Conservation (phyloP, 2,888 invertebrate species). For the Acleris laterana region DNA sequence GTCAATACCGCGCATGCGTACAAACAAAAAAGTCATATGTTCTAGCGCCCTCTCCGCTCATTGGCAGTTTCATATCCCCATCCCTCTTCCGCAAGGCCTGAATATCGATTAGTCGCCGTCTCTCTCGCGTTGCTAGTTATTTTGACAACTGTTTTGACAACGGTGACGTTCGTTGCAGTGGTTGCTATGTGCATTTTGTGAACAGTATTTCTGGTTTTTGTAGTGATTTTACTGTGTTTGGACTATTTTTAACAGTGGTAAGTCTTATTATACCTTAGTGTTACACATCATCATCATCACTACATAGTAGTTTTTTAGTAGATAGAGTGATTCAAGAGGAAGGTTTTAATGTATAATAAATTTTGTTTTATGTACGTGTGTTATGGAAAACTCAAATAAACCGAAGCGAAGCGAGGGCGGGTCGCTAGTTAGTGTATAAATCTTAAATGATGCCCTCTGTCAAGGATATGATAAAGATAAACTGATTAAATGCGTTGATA, state of each 20-base stretch:
- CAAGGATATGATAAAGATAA: too few species aligned
- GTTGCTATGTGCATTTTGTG: constrained; percentile 34
- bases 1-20: constrained; percentile 32
- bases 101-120: constrained; percentile 22
- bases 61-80: background rate
- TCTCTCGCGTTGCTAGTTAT: constrained; percentile 7
- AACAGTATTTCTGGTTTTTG: constrained; percentile 23
- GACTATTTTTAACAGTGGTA: constrained; percentile 14
- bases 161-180: constrained; percentile 4
- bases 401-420: too few species aligned
- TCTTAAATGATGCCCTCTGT: too few species aligned
- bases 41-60: constrained; percentile 4
- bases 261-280: constrained; percentile 12
- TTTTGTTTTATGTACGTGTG: too few species aligned
- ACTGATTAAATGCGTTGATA: too few species aligned
- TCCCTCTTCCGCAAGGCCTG: background rate
- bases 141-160: constrained; percentile 25
- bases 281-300: too few species aligned
- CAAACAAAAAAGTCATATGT: constrained; percentile 27
- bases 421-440: too few species aligned
- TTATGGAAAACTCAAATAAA: too few species aligned
- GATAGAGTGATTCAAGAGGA: too few species aligned
- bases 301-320: too few species aligned
- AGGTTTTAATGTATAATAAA: too few species aligned
- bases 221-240: constrained; percentile 31